Percentiles rank a stretch among this genome's conserved stretches.
Evolutionary conservation across 1,140 invertebrate genomes (phyloP).

Genomic region (Bombus cullumanus): DNA sequence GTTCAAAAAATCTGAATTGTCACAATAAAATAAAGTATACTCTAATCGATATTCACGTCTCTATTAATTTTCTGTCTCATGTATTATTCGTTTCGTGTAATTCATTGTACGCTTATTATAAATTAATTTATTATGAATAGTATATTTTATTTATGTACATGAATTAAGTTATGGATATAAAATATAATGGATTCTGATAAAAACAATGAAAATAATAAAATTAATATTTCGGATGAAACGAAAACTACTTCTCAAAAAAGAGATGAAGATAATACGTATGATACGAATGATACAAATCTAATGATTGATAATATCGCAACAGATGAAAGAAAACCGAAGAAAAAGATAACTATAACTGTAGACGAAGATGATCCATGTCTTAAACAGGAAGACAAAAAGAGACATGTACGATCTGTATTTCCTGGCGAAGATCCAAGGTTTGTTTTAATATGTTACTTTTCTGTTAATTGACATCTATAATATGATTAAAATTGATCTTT

Average conservation of each 20-base stretch:
- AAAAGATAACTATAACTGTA: conserved; percentile 57
- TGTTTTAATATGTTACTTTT: not conserved
- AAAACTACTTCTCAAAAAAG: not conserved
- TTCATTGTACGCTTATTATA: not conserved
- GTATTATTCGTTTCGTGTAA: not conserved
- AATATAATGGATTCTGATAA: not conserved
- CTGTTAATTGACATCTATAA: not conserved
- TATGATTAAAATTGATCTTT: not conserved
- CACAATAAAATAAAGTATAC: not conserved
- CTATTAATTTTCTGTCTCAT: not conserved
- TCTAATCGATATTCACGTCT: not conserved
- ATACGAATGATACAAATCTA: too few species aligned
- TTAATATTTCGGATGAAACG: not conserved
- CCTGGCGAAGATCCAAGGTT: conserved; percentile 69
- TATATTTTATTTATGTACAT: not conserved
- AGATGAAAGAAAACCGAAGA: conserved; percentile 13
- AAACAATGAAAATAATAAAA: conserved; percentile 1
- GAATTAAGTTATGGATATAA: conserved; percentile 6
- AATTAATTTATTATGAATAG: not conserved
- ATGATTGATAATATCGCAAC: not conserved
- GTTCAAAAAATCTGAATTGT: conserved; percentile 36
- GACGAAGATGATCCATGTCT: conserved; percentile 67
- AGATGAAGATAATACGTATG: not conserved
- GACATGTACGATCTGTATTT: not conserved
- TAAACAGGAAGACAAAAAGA: conserved; percentile 20